Percentiles rank a stretch among this genome's conserved stretches.
These are phyloP conservation scores for Melanotaenia duboulayi DNA, from an alignment of 2,113 vertebrate genomes.

Conservation along the genomic window DNA sequence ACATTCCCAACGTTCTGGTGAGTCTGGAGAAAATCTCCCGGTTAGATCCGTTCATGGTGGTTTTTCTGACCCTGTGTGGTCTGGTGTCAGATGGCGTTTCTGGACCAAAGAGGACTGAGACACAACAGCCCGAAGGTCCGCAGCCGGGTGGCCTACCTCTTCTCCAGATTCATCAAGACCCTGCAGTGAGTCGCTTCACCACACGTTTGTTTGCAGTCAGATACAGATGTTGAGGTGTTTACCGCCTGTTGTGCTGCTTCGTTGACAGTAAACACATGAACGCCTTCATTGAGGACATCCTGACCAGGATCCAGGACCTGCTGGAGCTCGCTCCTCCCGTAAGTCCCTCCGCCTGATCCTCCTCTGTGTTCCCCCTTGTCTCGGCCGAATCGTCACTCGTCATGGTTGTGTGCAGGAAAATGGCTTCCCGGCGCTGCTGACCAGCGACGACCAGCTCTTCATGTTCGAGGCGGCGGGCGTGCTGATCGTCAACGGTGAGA, in stretches of 20 bases:
- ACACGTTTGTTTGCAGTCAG: background rate
- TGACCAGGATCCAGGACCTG: conserved; percentile 96
- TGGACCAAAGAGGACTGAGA: conserved; percentile 96
- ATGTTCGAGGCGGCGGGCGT: conserved; percentile 97
- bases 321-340: conserved; percentile 93
- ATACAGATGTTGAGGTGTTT: background rate
- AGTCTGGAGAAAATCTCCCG: conserved; percentile 30
- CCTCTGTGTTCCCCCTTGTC: background rate
- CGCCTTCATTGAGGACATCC: conserved; percentile 94
- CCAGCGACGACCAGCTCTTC: conserved; percentile 97
- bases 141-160: conserved; percentile 94
- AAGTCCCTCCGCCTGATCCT: conserved; percentile 64
- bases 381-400: too few relatives aligned
- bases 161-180: conserved; percentile 97
- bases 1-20: conserved; percentile 95
- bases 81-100: conserved; percentile 91
- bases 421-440: conserved; percentile 90
- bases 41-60: background rate
- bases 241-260: background rate
- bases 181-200: conserved; percentile 93
- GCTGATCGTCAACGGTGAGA: conserved; percentile 93
- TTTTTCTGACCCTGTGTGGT: background rate
- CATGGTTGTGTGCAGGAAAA: conserved; percentile 86
- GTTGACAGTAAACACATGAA: conserved; percentile 93
- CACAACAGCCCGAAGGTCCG: conserved; percentile 95